Evolutionary conservation across 2,888 invertebrate genomes (phyloP).

Genomic region (Drosophila setosimentum): DNA sequence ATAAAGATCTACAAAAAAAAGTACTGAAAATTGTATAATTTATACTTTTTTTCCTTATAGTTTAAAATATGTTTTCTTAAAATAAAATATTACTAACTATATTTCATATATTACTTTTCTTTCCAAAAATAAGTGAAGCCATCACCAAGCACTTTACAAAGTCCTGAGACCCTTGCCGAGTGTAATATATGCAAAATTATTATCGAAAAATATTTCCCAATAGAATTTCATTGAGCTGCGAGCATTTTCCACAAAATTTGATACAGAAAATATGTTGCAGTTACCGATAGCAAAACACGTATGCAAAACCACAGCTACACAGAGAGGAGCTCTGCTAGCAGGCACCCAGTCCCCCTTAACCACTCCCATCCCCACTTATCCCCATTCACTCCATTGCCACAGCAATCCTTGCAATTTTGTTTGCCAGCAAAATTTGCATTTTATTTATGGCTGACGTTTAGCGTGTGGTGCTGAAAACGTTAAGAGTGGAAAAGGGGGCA

Average conservation of each 20-base stretch:
- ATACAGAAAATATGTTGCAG: slow-evolving; percentile 70
- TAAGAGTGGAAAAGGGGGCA: background rate
- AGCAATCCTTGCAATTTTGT: slow-evolving; percentile 68
- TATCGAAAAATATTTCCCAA: slow-evolving; percentile 65
- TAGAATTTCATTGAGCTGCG: slow-evolving; percentile 68
- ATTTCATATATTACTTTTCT: background rate
- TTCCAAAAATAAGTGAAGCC: background rate
- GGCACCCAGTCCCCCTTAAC: background rate
- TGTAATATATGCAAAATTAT: slow-evolving; percentile 29
- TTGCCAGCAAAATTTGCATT: slow-evolving; percentile 63
- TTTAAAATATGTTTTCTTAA: background rate
- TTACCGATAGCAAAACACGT: slow-evolving; percentile 67
- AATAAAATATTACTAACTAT: background rate
- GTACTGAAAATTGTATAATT: background rate
- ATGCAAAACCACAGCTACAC: slow-evolving; percentile 49
- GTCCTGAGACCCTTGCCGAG: background rate
- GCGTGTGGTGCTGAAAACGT: slow-evolving; percentile 40
- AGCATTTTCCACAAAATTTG: slow-evolving; percentile 73
- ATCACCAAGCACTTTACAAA: background rate
- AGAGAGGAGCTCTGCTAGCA: slow-evolving; percentile 21
- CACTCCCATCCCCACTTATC: background rate
- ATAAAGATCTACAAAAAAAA: background rate
- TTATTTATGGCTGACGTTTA: slow-evolving; percentile 77
- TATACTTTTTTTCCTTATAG: background rate
- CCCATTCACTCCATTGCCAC: slow-evolving; percentile 9